Base-by-base conservation (phyloP, 1,140 invertebrate genomes). In the Microplitis demolitor region DNA sequence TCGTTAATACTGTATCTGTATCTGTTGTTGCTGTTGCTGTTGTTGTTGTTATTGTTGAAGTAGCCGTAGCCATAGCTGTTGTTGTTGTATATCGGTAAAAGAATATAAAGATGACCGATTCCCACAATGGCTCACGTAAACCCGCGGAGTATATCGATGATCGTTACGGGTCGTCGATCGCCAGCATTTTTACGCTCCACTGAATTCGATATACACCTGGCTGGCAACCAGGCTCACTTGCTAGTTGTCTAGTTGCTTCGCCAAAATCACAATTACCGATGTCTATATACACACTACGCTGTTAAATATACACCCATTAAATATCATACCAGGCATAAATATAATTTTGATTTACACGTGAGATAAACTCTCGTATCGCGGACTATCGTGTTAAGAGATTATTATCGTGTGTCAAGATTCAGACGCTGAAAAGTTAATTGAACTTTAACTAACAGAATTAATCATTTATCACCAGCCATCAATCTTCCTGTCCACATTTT, bases 161-260 rank as follows among this genome's bases (percentile, higher is more conserved):
- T 71, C 69, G 69, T 71, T 71, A 71, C 69, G 69, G 69, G 69
- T 71, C 69, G 60, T 64, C 50, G 62, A 61, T 56, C 51, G n/a
- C 9, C 24, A 37, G 3, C 33, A 71, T 71, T 71, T 71, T 71
- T 64, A 71, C 45, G 61, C 61, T 9, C 34, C 11, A 51, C 50
- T 71, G 61, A 63, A 71, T 60, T 16, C 54, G 50, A 39, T 16
- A 51, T 14, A 50, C 16, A 24, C n/a, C 53, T 24, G n/a, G 53
- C 34, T 34, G 33, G 14, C 34, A 24, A 24, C 24, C 24, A 24
- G 24, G 24, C 24, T 24, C 24, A 2, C 24, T 24, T 24, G 24
- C 24, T 24, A 24, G 24, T 24, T 24, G 24, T 0, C 24, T 24
- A 24, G 24, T 24, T 24, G 24, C 24, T 24, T 24, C 24, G 24